Evolutionary conservation across 2,888 invertebrate species (phyloP).

Genomic region (Ethmia dodecea): DNA sequence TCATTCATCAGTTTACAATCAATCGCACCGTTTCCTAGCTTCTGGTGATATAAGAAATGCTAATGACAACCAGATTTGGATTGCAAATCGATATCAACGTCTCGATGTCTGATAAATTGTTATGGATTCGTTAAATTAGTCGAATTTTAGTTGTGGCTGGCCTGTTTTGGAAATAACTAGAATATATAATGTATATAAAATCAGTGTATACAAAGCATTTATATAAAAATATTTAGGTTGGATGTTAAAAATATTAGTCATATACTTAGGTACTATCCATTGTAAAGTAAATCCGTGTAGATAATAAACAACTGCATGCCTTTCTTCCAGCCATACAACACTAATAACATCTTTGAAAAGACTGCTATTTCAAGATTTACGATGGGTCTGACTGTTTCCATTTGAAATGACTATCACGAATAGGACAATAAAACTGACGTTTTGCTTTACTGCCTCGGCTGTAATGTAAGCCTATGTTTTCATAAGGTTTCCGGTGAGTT

Average conservation of each 20-base stretch:
- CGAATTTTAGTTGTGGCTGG: too few species aligned
- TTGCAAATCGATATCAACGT: constrained; percentile 48
- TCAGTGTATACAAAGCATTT: too few species aligned
- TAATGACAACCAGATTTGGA: constrained; percentile 55
- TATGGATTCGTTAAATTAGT: too few species aligned
- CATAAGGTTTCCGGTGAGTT: constrained; percentile 61
- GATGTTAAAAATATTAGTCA: too few species aligned
- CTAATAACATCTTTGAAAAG: constrained; percentile 39
- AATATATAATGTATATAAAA: too few species aligned
- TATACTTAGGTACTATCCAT: too few species aligned
- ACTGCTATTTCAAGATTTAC: constrained; percentile 63
- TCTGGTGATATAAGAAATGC: constrained; percentile 65
- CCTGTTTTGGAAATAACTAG: too few species aligned
- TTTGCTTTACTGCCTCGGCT: constrained; percentile 39
- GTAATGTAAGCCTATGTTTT: constrained; percentile 50
- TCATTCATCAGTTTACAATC: constrained; percentile 61
- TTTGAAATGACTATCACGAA: constrained; percentile 52
- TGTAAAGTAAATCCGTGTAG: too few species aligned
- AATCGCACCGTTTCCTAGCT: constrained; percentile 52
- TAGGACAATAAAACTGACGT: constrained; percentile 59
- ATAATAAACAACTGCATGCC: too few species aligned
- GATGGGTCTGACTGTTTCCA: constrained; percentile 52
- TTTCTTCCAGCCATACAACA: too few species aligned
- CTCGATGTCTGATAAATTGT: constrained; percentile 55
- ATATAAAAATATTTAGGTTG: too few species aligned